A percentile compares a stretch with the other conserved stretches of the same genome.
phyloP scores from a whole-genome alignment of 1,140 invertebrate genomes.

The Laupala kohalensis region DNA sequence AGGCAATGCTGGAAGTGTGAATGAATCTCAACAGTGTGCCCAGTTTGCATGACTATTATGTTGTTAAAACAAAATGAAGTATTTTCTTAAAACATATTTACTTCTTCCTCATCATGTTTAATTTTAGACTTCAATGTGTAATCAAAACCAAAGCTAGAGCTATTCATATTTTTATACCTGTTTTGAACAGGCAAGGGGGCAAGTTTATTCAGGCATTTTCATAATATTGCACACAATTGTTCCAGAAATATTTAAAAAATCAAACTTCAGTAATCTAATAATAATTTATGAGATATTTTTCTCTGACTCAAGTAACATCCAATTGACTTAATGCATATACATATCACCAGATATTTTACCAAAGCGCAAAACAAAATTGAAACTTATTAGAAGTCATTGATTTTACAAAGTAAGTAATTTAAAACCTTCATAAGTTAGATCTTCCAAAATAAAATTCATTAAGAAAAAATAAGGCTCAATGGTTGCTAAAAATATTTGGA shows the following conservation, averaged over 20 bases:
- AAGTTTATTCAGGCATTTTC: not conserved
- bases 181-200: not conserved
- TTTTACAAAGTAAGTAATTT: no score
- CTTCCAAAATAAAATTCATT: no score
- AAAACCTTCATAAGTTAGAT: no score
- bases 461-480: no score
- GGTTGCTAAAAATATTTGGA: no score
- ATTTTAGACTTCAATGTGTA: not conserved
- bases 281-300: not conserved
- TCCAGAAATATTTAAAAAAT: not conserved
- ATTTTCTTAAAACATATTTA: not conserved
- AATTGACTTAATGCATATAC: not conserved
- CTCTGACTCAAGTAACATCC: not conserved
- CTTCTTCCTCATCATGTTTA: no score
- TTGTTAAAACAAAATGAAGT: not conserved
- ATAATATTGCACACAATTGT: not conserved
- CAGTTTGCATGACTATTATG: constrained; percentile 1
- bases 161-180: not conserved
- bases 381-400: no score
- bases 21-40: not conserved
- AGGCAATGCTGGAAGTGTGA: not conserved
- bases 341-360: not conserved
- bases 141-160: not conserved
- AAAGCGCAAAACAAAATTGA: not conserved
- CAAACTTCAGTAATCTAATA: no score